phyloP scores from a whole-genome alignment of 2,797 vertebrate genomes.

The Alcedo atthis region DNA sequence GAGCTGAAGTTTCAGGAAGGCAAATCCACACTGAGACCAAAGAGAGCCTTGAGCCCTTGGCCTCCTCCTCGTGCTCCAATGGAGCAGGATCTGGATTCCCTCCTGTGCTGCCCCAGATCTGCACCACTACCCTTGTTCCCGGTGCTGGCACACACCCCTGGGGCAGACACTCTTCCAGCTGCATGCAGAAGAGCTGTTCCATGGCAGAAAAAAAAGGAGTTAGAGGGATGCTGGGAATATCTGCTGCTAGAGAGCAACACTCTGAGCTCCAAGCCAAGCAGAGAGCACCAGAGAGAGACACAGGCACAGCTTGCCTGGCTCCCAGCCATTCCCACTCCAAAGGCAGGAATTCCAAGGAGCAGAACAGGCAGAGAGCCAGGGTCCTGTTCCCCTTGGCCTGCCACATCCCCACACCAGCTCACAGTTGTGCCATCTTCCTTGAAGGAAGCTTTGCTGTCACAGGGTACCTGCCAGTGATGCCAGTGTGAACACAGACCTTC shows the following conservation, averaged over 20 bases:
- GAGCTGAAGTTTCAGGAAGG: background rate
- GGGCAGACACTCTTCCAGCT: background rate
- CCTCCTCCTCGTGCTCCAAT: fast-evolving
- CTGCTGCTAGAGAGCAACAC: background rate
- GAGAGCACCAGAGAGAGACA: fast-evolving
- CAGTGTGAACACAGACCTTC: background rate
- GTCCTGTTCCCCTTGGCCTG: background rate
- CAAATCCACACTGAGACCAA: background rate
- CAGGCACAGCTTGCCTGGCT: background rate
- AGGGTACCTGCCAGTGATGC: background rate
- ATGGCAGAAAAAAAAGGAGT: fast-evolving
- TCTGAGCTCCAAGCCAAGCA: fast-evolving
- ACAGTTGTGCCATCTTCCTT: fast-evolving
- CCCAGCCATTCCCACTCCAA: fast-evolving
- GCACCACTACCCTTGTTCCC: background rate
- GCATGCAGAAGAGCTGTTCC: background rate
- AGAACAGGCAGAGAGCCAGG: background rate
- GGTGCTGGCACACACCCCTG: fast-evolving
- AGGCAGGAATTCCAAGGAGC: background rate
- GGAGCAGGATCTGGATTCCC: background rate
- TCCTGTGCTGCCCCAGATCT: background rate
- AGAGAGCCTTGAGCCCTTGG: background rate
- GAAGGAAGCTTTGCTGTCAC: background rate
- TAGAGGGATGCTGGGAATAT: background rate
- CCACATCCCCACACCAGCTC: background rate